Conservation (phyloP, 2,888 invertebrate genomes). For the Caenorhabditis sinica region DNA sequence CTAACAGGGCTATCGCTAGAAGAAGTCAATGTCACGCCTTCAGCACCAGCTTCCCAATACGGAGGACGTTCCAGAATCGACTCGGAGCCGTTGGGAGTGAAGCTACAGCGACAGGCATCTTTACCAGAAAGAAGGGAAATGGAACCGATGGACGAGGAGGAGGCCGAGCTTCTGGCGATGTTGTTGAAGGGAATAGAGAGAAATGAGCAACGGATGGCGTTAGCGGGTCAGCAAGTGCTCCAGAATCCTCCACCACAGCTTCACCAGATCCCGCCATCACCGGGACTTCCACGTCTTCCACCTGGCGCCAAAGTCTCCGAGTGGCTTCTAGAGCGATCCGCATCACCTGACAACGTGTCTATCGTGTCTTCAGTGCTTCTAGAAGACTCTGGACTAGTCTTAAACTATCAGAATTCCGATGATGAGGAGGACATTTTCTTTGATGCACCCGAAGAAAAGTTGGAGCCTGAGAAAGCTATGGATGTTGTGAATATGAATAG, state of each 20-base stretch:
- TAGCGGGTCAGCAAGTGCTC: background rate
- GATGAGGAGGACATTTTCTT: slow-evolving; percentile 60
- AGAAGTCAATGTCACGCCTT: background rate
- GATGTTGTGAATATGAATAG: slow-evolving; percentile 46
- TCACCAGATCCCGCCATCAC: slow-evolving; percentile 31
- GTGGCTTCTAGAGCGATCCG: slow-evolving; percentile 62
- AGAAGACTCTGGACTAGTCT: slow-evolving; percentile 46
- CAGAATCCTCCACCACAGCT: background rate
- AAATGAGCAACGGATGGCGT: background rate
- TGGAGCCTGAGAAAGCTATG: background rate
- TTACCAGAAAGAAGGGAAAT: slow-evolving; percentile 39
- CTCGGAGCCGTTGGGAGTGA: slow-evolving; percentile 36
- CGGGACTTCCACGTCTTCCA: slow-evolving; percentile 49
- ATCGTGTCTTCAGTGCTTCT: slow-evolving; percentile 54
- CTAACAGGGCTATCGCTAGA: background rate
- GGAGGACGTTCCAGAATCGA: slow-evolving; percentile 58
- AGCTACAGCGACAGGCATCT: slow-evolving; percentile 51
- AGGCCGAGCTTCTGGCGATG: slow-evolving; percentile 56
- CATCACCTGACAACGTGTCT: slow-evolving; percentile 62
- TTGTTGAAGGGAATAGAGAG: slow-evolving; percentile 55
- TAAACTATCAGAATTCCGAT: slow-evolving; percentile 25
- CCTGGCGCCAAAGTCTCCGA: slow-evolving; percentile 62
- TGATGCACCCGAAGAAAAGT: slow-evolving; percentile 48
- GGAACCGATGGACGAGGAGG: slow-evolving; percentile 66
- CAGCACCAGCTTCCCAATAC: slow-evolving; percentile 32